Conservation (phyloP, 1,140 invertebrate species). For the Myzus persicae region DNA sequence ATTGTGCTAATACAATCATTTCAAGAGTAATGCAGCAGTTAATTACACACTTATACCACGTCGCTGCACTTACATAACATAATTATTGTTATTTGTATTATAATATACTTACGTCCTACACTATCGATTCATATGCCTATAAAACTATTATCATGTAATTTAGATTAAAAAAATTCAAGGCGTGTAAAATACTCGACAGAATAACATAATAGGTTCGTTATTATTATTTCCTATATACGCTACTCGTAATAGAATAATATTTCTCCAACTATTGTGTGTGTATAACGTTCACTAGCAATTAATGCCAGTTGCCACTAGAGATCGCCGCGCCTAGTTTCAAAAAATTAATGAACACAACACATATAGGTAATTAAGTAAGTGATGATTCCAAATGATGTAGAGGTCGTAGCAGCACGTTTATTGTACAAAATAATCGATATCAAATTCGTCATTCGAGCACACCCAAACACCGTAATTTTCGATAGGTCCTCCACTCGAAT, state of each 20-base stretch:
- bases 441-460: not conserved
- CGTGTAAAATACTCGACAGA: not conserved
- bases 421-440: not conserved
- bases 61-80: not conserved
- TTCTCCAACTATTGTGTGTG: not conserved
- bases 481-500: not conserved
- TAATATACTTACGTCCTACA: not conserved
- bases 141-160: not conserved
- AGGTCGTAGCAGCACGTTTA: not conserved
- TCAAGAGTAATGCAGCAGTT: not conserved
- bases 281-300: not conserved
- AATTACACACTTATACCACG: not conserved
- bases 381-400: not conserved
- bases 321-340: not conserved
- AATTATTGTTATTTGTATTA: not conserved
- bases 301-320: not conserved
- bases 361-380: not conserved
- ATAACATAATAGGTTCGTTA: constrained; percentile 7
- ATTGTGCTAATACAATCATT: not conserved
- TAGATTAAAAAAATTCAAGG: constrained; percentile 12
- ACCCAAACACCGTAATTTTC: not conserved
- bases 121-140: not conserved
- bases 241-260: not conserved
- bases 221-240: not conserved
- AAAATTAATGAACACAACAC: constrained; percentile 5